Percentiles rank a stretch among this genome's conserved stretches.
Evolutionary conservation across 2,888 invertebrate species (phyloP).

Genomic region (Rhamphomyia laevipes): DNA sequence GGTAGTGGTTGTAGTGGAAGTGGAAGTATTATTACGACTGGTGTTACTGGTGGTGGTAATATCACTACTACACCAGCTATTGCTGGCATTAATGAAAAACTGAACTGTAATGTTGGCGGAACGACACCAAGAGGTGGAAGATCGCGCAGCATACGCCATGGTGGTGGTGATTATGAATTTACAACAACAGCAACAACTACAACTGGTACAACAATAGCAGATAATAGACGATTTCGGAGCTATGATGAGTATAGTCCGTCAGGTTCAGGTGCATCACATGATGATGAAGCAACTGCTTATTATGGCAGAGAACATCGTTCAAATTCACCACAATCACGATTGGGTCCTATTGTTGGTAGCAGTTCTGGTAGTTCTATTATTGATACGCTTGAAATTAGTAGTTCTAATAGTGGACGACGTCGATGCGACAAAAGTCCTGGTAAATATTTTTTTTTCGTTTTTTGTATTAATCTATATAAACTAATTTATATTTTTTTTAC

Average conservation of each 20-base stretch:
- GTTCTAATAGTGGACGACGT: slow-evolving; percentile 28
- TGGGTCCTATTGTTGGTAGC: slow-evolving; percentile 38
- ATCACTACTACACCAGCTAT: slow-evolving; percentile 37
- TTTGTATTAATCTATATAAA: too few species aligned
- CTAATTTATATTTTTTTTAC: slow-evolving; percentile 10
- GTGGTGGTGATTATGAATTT: slow-evolving; percentile 39
- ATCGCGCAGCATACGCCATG: slow-evolving; percentile 39
- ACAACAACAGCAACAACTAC: slow-evolving; percentile 29
- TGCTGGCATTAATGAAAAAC: slow-evolving; percentile 21
- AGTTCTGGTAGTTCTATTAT: slow-evolving; percentile 25
- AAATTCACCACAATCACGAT: slow-evolving; percentile 29
- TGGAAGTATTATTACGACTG: slow-evolving; percentile 15
- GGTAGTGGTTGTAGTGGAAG: slow-evolving; percentile 6
- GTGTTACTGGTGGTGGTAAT: slow-evolving; percentile 7
- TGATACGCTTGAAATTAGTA: slow-evolving; percentile 24
- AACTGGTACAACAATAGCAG: slow-evolving; percentile 29
- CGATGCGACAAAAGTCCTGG: slow-evolving; percentile 37
- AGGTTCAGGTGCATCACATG: slow-evolving; percentile 53
- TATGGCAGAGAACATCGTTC: slow-evolving; percentile 32
- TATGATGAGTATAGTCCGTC: slow-evolving; percentile 66
- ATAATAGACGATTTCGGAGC: slow-evolving; percentile 43
- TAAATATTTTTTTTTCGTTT: slow-evolving; percentile 21
- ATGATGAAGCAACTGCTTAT: slow-evolving; percentile 38
- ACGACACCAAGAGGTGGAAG: slow-evolving; percentile 39
- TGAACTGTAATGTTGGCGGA: slow-evolving; percentile 24